These are phyloP conservation scores for Tragopan temminckii DNA, from an alignment of 2,797 vertebrate species.

Conservation along the genomic window DNA sequence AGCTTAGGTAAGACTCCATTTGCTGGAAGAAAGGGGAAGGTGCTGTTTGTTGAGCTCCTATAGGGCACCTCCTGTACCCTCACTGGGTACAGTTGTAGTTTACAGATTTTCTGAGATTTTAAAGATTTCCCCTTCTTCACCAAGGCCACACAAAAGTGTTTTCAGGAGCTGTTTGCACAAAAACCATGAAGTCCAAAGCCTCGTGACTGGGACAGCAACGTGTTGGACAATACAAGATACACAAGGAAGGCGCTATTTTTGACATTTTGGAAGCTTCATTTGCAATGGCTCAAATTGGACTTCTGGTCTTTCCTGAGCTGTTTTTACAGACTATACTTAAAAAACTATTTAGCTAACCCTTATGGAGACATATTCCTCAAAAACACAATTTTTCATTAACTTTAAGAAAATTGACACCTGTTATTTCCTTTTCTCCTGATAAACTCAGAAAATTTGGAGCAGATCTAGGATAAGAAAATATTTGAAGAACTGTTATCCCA, in stretches of 20 bases:
- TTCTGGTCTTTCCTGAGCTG: neutral
- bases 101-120: neutral
- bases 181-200: neutral
- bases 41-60: neutral
- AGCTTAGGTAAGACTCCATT: neutral
- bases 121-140: neutral
- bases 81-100: neutral
- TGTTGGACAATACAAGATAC: neutral
- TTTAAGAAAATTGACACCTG: neutral
- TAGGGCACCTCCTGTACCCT: neutral
- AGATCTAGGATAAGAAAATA: neutral
- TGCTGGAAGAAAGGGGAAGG: neutral
- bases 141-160: neutral
- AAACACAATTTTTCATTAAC: neutral
- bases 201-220: neutral
- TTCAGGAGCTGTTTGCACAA: neutral
- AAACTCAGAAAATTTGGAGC: neutral
- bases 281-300: neutral
- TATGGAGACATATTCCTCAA: neutral
- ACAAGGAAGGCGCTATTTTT: neutral
- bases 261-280: neutral
- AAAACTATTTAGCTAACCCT: neutral
- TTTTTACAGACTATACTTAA: neutral
- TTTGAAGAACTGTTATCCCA: neutral
- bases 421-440: neutral